Percentiles rank a stretch among this genome's conserved stretches.
phyloP scores from a whole-genome alignment of 2,113 vertebrate species.

The Macroglossus sobrinus region DNA sequence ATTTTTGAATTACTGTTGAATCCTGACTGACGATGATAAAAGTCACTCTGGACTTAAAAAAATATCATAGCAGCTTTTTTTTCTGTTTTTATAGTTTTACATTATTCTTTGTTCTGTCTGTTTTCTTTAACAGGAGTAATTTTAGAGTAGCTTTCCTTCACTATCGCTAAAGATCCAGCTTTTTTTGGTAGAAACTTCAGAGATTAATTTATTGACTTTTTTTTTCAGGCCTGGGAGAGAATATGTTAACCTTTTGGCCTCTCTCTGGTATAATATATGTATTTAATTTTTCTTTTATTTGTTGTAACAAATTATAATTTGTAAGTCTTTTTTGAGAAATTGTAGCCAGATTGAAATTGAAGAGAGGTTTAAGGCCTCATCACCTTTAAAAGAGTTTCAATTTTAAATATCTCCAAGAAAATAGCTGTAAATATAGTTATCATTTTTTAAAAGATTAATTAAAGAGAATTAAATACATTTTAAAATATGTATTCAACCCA shows the following conservation, averaged over 20 bases:
- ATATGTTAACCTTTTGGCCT: slow-evolving; percentile 68
- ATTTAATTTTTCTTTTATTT: slow-evolving; percentile 66
- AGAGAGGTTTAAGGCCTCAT: slow-evolving; percentile 9
- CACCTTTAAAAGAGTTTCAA: slow-evolving; percentile 44
- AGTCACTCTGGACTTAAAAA: neutral
- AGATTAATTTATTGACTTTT: slow-evolving; percentile 67
- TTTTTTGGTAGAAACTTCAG: slow-evolving; percentile 51
- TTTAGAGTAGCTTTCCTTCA: slow-evolving; percentile 62
- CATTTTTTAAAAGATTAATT: slow-evolving; percentile 9
- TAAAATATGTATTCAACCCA: neutral
- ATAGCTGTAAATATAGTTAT: neutral
- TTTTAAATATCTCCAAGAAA: neutral
- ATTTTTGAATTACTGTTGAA: slow-evolving; percentile 16
- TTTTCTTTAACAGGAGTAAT: slow-evolving; percentile 56
- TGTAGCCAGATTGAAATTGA: slow-evolving; percentile 54
- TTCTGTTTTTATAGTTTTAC: slow-evolving; percentile 33
- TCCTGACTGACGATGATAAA: slow-evolving; percentile 29
- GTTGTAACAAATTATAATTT: slow-evolving; percentile 44
- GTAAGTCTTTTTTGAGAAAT: slow-evolving; percentile 46
- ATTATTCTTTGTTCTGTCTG: slow-evolving; percentile 38
- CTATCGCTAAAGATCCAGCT: slow-evolving; percentile 52
- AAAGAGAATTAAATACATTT: neutral
- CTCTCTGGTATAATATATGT: slow-evolving; percentile 47
- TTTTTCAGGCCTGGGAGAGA: slow-evolving; percentile 53
- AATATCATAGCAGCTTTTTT: slow-evolving; percentile 20